phyloP scores from a whole-genome alignment of 1,140 invertebrate genomes.

The Caenorhabditis inopinata region DNA sequence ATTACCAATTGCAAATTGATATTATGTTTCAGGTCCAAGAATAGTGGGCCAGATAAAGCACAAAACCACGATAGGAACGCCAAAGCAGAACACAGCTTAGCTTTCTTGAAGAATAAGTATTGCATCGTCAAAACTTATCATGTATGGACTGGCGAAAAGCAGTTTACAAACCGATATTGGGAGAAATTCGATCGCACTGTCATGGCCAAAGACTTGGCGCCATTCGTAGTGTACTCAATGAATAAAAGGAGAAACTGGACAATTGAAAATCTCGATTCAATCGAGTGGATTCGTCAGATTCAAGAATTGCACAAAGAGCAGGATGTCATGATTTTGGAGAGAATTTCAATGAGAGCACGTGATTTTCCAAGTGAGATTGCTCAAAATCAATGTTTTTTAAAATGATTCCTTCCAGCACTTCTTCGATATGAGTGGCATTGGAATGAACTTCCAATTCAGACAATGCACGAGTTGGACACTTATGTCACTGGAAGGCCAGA shows the following conservation, averaged over 20 bases:
- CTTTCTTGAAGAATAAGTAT: neutral
- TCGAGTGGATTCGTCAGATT: neutral
- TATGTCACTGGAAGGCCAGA: neutral
- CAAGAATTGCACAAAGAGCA: neutral
- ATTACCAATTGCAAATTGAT: no score
- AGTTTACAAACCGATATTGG: slow-evolving; percentile 7
- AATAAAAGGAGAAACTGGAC: slow-evolving; percentile 9
- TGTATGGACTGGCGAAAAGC: neutral
- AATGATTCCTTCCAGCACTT: neutral
- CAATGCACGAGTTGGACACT: neutral
- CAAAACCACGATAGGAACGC: neutral
- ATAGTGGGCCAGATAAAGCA: neutral
- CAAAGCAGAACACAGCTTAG: neutral
- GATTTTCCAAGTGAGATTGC: neutral
- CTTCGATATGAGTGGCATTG: neutral
- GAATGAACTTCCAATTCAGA: neutral
- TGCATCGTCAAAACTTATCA: neutral
- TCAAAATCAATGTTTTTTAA: no score
- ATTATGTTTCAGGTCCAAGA: neutral
- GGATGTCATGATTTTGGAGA: neutral
- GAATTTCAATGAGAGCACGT: neutral
- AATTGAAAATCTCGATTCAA: neutral
- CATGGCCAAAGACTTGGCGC: neutral
- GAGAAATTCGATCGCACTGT: neutral
- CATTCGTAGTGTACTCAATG: slow-evolving; percentile 18